Percentiles rank a stretch among this genome's conserved stretches.
Evolutionary conservation across 2,888 invertebrate species (phyloP).

Genomic region (Uropetala carovei): DNA sequence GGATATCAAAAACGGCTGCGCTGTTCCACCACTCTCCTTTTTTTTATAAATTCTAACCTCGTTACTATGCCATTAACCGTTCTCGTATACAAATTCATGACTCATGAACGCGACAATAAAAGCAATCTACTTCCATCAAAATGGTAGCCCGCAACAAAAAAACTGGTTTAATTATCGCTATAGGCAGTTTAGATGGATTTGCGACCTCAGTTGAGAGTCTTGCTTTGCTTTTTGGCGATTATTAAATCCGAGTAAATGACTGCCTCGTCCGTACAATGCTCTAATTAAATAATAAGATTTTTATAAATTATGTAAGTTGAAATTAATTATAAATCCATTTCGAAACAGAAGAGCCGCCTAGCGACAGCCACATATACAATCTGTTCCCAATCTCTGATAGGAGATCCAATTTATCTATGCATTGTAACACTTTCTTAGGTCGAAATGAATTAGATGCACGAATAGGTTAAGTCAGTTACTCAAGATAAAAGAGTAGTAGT

Average conservation of each 20-base stretch:
- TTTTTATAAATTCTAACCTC: neutral
- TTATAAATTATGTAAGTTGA: no score
- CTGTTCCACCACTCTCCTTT: neutral
- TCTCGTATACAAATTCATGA: neutral
- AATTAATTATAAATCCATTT: no score
- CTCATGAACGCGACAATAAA: slow-evolving; percentile 15
- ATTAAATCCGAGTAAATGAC: no score
- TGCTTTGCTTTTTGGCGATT: no score
- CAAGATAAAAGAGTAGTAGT: neutral
- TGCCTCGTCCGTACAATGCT: no score
- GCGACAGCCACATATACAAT: no score
- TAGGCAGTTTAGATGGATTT: neutral
- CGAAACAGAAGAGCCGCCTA: no score
- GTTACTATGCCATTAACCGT: neutral
- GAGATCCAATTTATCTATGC: no score
- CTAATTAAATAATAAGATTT: no score
- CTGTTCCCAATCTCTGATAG: no score
- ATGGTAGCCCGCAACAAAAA: neutral
- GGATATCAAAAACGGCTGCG: neutral
- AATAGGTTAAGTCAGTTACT: neutral
- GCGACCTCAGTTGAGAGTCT: neutral
- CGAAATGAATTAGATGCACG: neutral
- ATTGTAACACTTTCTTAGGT: no score
- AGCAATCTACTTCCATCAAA: neutral
- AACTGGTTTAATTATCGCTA: slow-evolving; percentile 6